Evolutionary conservation across 2,888 invertebrate genomes (phyloP), one percentile per base, ranked within the genome.

Genomic region (Habrosyne pyritoides): DNA sequence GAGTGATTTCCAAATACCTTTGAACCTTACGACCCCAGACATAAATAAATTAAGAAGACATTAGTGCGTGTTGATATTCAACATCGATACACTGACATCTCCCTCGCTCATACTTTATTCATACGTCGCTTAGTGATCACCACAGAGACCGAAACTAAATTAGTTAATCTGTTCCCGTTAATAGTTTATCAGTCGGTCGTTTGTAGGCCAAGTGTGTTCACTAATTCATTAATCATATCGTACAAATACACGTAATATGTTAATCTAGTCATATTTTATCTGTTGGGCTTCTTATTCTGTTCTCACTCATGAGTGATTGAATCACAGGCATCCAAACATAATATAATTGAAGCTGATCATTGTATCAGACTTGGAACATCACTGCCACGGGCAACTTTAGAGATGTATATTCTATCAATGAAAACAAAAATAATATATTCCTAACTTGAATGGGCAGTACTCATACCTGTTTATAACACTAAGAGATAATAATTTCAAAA

Each of bases 101-200:
- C 59, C 62, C 47, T 18, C 50, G 24, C 66, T 67, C 63, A 69
- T 74, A 67, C 53, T 51, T 72, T 56, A 72, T 72, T 69, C 72
- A 72, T 55, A 30, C 36, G 21, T 21, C 57, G 56, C 50, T 63
- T 64, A 73, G 62, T 72, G 66, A 66, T 61, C 64, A 61, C 62
- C 50, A 49, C 54, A 54, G 50, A 33, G 26, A 51, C 46, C 21
- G 36, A 33, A 56, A 47, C 56, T 30, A 56, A 58, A 63, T 60
- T 54, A 50, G 61, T 73, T 66, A 60, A 73, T 68, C 65, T 68
- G 58, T 60, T 54, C 53, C 57, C 56, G 57, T 73, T 59, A 67
- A 71, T 74, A 50, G 18, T 50, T 28, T 10, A 50, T 21, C 21
- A 50, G 50, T 18, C 6, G 8, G 42, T 42, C 18, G 36, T 33